Conservation (phyloP, 2,797 vertebrate species). For the Hipposideros larvatus region DNA sequence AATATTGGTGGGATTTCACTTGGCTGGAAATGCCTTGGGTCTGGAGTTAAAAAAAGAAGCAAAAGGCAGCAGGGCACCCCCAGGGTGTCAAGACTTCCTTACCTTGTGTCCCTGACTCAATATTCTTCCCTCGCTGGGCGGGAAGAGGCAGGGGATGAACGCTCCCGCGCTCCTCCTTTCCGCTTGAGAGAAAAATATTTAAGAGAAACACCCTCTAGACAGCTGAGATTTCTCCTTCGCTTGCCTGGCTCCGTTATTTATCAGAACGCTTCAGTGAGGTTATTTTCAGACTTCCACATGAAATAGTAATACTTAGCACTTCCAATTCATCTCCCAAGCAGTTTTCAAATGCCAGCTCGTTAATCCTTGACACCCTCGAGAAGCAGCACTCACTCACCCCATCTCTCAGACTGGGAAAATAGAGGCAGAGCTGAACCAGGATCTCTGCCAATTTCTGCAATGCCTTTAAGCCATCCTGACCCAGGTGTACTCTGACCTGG, state of each 20-base stretch:
- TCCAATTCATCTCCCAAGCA: conserved; percentile 58
- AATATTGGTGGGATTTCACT: fast-evolving
- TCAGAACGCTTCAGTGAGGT: conserved; percentile 50
- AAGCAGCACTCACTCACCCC: neutral
- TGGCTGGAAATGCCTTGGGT: neutral
- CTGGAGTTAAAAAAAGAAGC: neutral
- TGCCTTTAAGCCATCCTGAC: neutral
- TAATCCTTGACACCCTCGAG: neutral
- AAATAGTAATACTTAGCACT: conserved; percentile 70
- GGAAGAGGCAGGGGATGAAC: fast-evolving
- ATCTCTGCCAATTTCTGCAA: neutral
- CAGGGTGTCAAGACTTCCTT: fast-evolving
- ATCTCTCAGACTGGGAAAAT: conserved; percentile 54
- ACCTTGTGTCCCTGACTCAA: fast-evolving
- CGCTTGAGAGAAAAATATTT: conserved; percentile 28
- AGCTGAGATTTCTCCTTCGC: conserved; percentile 45
- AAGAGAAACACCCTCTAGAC: conserved; percentile 60
- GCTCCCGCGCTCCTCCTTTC: neutral
- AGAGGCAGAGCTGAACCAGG: neutral
- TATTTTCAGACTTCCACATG: conserved; percentile 72
- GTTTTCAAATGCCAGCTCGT: conserved; percentile 57
- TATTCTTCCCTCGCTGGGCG: neutral
- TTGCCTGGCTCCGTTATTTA: conserved; percentile 59
- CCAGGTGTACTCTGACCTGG: too few species aligned
- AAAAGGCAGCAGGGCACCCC: neutral